phyloP scores from a whole-genome alignment of 2,888 invertebrate species.

The Sminthurinus aureus region DNA sequence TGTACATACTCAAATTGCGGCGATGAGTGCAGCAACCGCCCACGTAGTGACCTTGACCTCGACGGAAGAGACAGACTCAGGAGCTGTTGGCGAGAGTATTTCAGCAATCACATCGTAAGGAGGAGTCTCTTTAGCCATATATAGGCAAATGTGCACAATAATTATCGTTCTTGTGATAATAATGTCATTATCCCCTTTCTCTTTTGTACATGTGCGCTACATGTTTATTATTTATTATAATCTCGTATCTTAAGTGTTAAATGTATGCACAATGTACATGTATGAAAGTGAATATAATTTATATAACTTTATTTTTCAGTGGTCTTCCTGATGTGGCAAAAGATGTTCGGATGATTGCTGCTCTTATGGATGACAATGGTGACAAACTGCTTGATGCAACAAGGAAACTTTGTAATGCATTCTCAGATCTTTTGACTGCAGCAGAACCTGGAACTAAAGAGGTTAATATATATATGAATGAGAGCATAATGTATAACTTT shows the following conservation, averaged over 20 bases:
- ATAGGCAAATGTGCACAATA: neutral
- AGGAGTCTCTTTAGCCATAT: slow-evolving; percentile 62
- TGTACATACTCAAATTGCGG: slow-evolving; percentile 95
- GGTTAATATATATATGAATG: slow-evolving; percentile 63
- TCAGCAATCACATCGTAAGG: slow-evolving; percentile 85
- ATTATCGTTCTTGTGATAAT: neutral
- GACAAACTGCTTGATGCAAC: slow-evolving; percentile 91
- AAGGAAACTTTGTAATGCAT: slow-evolving; percentile 88
- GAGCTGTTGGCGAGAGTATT: slow-evolving; percentile 96
- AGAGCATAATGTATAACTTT: neutral
- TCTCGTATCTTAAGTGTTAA: too few species aligned
- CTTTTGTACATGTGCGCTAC: neutral
- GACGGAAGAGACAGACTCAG: slow-evolving; percentile 89
- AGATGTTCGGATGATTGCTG: slow-evolving; percentile 94
- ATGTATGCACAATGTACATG: neutral
- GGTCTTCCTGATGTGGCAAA: slow-evolving; percentile 96
- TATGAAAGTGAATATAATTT: neutral
- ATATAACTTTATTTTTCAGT: neutral
- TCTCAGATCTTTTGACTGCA: slow-evolving; percentile 91
- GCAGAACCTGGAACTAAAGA: slow-evolving; percentile 95
- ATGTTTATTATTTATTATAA: too few species aligned
- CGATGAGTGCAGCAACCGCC: slow-evolving; percentile 99
- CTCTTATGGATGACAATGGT: slow-evolving; percentile 91
- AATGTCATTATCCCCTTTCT: neutral
- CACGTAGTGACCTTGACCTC: slow-evolving; percentile 92